Evolutionary conservation across 2,113 vertebrate species (phyloP), one percentile per base, ranked within the genome.

Genomic region (Ophthalmotilapia sp.): DNA sequence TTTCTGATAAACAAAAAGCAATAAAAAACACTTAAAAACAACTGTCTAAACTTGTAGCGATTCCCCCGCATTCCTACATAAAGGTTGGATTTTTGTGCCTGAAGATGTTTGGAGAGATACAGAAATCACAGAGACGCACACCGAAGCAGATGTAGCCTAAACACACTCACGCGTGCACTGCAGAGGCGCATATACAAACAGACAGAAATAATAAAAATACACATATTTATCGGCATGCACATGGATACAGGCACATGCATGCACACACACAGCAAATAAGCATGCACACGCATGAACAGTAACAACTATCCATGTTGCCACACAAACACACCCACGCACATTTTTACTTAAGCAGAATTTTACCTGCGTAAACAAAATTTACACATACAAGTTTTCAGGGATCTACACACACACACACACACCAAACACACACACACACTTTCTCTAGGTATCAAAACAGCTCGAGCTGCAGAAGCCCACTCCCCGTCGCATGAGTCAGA

Each of bases 401-500:
- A 55, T 29, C 79, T 53, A 53, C 60, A 68, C 29, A 87, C 8
- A 79, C 23, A 40, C 17, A 11, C n/a, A 42, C 73, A 58, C 79
- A 10, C 23, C 55, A 81, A 13, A 88, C 3, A 60, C 62, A 13
- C 29, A 49, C 79, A 49, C 79, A 79, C 70, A 49, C 21, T 49
- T 31, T 89, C 60, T 82, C n/a, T 84, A 82, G 73, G 84, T 88
- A 89, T 93, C 79, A 84, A 88, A 90, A 88, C 86, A 86, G 45
- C 31, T n/a, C 2, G 40, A 87, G 81, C 53, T 80, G 84, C 85
- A 86, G 89, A 85, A 90, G 77, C 87, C 90, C 91, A 85, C 91
- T 93, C 79, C 87, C 85, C 83, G 70, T 54, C 5, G 55, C 80
- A 92, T 95, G 94, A 95, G 85, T 95, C 94, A 94, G 79, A 90